Percentiles rank a stretch among this genome's conserved stretches.
Evolutionary conservation across 23 tunicate species (phyloP).

Genomic region (Phallusia fumigata): DNA sequence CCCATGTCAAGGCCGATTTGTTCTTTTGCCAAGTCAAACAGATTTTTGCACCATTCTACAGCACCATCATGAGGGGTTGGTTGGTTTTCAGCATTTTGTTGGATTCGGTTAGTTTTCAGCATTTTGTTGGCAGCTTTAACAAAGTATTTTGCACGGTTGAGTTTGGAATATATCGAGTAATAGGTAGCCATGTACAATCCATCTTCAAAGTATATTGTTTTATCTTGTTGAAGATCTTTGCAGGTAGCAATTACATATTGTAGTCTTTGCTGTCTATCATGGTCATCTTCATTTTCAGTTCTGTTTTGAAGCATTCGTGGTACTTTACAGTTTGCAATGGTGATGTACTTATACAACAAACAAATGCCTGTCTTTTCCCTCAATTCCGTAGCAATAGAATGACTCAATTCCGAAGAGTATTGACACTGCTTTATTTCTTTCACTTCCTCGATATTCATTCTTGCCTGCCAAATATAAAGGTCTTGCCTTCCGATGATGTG

Average conservation of each 20-base stretch:
- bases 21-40: constrained; percentile 34
- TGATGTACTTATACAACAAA: constrained; percentile 46
- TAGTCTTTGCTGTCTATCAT: constrained; percentile 9
- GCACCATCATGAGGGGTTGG: background rate
- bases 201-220: constrained; percentile 26
- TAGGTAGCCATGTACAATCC: constrained; percentile 30
- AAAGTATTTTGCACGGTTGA: constrained; percentile 42
- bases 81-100: constrained; percentile 15
- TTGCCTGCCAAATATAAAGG: constrained; percentile 24
- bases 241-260: constrained; percentile 12
- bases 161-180: constrained; percentile 34
- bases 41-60: constrained; percentile 12
- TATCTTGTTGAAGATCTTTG: constrained; percentile 3
- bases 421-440: constrained; percentile 18
- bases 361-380: constrained; percentile 32
- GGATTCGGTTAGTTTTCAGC: background rate
- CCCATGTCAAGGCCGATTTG: constrained; percentile 45
- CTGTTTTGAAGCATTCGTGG: constrained; percentile 42
- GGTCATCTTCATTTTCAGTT: constrained; percentile 8
- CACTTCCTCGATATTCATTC: background rate
- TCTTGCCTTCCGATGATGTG: constrained; percentile 69
- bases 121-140: constrained; percentile 68
- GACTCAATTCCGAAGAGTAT: constrained; percentile 48
- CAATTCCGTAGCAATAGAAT: constrained; percentile 17
- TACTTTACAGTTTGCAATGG: constrained; percentile 45